These are phyloP conservation scores for Gadus macrocephalus DNA, from an alignment of 2,113 vertebrate genomes.

Conservation along the genomic window DNA sequence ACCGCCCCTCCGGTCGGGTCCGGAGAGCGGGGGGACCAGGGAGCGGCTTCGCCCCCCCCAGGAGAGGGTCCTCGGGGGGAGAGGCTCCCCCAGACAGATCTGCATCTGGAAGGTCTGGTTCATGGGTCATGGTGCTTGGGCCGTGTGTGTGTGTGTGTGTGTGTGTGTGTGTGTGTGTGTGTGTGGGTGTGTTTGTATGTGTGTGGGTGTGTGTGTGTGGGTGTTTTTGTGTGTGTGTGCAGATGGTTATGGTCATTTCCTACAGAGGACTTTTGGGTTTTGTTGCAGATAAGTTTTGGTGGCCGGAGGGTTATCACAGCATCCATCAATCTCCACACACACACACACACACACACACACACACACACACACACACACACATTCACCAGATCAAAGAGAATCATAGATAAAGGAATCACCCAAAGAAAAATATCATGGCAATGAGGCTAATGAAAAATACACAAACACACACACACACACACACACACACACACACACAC, in stretches of 20 bases:
- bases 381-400: too few relatives aligned
- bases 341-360: slow-evolving; percentile 7
- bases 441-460: too few relatives aligned
- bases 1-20: too few relatives aligned
- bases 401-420: too few relatives aligned
- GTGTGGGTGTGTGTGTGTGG: background rate
- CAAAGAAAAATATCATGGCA: too few relatives aligned
- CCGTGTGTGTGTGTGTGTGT: background rate
- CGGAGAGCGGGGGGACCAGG: background rate
- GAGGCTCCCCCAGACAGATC: slow-evolving; percentile 32
- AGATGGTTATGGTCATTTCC: background rate
- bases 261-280: background rate
- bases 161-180: background rate
- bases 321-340: background rate
- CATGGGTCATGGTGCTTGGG: background rate
- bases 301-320: too few relatives aligned
- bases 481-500: too few relatives aligned
- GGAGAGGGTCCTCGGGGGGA: slow-evolving; percentile 20
- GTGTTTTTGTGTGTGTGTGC: background rate
- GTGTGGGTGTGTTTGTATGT: background rate
- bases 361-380: background rate
- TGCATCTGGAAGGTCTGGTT: slow-evolving; percentile 9
- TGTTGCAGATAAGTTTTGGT: too few relatives aligned
- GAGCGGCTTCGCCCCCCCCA: slow-evolving; percentile 18
- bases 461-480: too few relatives aligned